These are phyloP conservation scores for Synanthedon formicaeformis DNA, from an alignment of 2,888 invertebrate species.

Conservation along the genomic window DNA sequence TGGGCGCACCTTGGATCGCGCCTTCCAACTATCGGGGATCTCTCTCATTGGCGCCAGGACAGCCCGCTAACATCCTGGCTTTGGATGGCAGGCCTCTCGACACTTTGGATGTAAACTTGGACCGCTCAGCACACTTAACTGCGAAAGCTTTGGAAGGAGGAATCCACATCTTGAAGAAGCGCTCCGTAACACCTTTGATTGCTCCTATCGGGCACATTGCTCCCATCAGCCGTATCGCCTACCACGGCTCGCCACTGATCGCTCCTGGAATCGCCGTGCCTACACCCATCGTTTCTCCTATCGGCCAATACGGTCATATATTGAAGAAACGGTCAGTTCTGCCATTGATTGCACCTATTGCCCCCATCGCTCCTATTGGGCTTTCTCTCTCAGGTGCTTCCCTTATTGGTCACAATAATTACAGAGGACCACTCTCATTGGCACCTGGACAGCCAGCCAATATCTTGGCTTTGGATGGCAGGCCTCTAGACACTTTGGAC, in stretches of 20 bases:
- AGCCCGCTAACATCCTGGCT: conserved; percentile 52
- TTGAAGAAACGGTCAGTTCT: conserved; percentile 70
- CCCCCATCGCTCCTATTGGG: conserved; percentile 21
- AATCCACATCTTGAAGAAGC: conserved; percentile 41
- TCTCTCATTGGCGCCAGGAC: conserved; percentile 55
- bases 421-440: conserved; percentile 50
- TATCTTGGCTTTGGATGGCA: conserved; percentile 49
- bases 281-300: conserved; percentile 15
- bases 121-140: conserved; percentile 51
- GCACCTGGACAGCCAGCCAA: conserved; percentile 59
- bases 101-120: conserved; percentile 56
- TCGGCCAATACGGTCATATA: conserved; percentile 15
- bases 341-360: conserved; percentile 21
- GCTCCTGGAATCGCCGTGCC: conserved; percentile 23
- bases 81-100: conserved; percentile 57
- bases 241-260: conserved; percentile 39
- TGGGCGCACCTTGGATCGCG: conserved; percentile 21
- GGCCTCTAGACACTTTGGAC: conserved; percentile 55
- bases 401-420: conserved; percentile 29
- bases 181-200: conserved; percentile 17
- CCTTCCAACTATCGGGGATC: conserved; percentile 48
- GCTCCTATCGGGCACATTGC: conserved; percentile 40
- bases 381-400: conserved; percentile 10
- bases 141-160: conserved; percentile 39
- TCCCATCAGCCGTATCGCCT: conserved; percentile 9